Conservation (phyloP, 2,888 invertebrate species). For the Hyppa rectilinea region DNA sequence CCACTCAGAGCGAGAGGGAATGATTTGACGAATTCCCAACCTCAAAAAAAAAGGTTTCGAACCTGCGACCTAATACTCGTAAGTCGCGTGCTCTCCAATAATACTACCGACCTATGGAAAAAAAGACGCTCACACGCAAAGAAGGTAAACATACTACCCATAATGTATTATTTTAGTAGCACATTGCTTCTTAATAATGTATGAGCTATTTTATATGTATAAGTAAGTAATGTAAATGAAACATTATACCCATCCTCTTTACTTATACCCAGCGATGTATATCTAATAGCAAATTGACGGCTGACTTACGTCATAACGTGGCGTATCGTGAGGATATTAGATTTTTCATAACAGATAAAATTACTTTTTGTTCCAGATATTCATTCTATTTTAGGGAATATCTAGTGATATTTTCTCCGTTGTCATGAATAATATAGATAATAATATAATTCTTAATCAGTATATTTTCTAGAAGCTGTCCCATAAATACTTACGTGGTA, state of each 20-base stretch:
- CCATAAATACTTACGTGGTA: too few relatives aligned
- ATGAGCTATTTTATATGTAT: too few relatives aligned
- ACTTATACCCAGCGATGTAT: slow-evolving; percentile 21
- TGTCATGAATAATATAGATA: too few relatives aligned
- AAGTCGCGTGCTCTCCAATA: too few relatives aligned
- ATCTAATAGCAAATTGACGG: slow-evolving; percentile 34
- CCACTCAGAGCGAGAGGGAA: too few relatives aligned
- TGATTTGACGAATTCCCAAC: too few relatives aligned
- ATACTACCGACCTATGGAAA: too few relatives aligned
- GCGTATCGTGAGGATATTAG: slow-evolving; percentile 32
- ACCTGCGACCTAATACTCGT: too few relatives aligned
- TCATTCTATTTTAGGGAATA: slow-evolving; percentile 18
- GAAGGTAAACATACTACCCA: too few relatives aligned
- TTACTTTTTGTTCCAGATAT: slow-evolving; percentile 28
- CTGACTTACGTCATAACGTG: slow-evolving; percentile 35
- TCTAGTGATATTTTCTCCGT: slow-evolving; percentile 14
- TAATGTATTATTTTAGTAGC: neutral
- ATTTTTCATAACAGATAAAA: slow-evolving; percentile 27
- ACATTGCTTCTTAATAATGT: slow-evolving; percentile 1
- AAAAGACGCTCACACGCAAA: too few relatives aligned
- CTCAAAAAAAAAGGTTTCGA: too few relatives aligned
- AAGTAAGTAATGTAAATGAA: slow-evolving; percentile 19
- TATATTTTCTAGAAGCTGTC: neutral
- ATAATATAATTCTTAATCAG: too few relatives aligned
- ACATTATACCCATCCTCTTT: neutral